Base-by-base conservation (phyloP, 2,113 vertebrate species). In the Clarias macrocephalus region DNA sequence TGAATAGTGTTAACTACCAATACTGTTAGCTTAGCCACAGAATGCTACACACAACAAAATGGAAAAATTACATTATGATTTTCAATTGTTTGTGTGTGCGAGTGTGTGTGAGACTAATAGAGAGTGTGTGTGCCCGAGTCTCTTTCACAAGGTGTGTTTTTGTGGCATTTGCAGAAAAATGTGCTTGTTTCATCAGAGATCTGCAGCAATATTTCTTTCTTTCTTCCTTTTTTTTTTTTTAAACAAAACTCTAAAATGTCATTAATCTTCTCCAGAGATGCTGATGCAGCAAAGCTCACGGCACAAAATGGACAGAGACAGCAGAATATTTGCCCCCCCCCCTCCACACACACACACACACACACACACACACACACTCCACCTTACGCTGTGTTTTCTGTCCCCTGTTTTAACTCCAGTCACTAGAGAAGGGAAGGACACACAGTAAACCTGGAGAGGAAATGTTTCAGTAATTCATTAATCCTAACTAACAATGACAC, bases 111-210 rank as follows among this genome's bases (percentile, higher is more conserved):
- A 18, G n/a, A 48, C 42, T 0, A 48, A 48, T 0, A 42, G 52
- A 59, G 48, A 42, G 48, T 25, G 19, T 79, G 19, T 0, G 13
- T 7, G 62, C 63, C 56, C 60, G 60, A 68, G 83, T 37, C 18
- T 88, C 89, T 91, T 91, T 93, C 88, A 91, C 91, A 91, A 87
- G 88, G 87, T 91, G 91, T 88, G 91, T 92, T 93, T 91, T 83
- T 89, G 37, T 72, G 60, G 62, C 65, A 52, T 60, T 86, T 89
- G 88, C 89, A 72, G 37, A 83, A 90, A 81, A 87, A 91, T 93
- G 92, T 93, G 93, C 92, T 96, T 90, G 89, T 92, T 82, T 88
- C 84, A 92, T 59, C 93, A 91, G 93, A 89, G 93, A 89, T 91
- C 83, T 76, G 82, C 89, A 88, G 87, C 76, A 87, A 73, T 84